Evolutionary conservation across 2,113 vertebrate genomes (phyloP).

Genomic region (Malurus elegans): DNA sequence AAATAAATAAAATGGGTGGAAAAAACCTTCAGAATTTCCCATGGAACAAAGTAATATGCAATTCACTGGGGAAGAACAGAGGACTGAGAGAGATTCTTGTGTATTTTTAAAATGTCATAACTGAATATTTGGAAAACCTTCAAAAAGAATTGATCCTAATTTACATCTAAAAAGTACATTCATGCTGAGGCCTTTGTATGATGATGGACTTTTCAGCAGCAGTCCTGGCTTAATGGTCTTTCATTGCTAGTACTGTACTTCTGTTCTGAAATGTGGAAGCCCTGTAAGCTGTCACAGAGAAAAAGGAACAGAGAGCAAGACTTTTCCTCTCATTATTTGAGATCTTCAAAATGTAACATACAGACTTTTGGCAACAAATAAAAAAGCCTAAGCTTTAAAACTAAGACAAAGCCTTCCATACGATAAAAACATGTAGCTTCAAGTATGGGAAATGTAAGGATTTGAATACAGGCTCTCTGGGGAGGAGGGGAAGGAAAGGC

Average conservation of each 20-base stretch:
- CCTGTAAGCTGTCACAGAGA: background rate
- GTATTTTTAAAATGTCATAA: background rate
- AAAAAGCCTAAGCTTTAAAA: background rate
- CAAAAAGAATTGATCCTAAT: background rate
- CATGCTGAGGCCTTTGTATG: background rate
- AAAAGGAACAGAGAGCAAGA: background rate
- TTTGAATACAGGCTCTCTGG: background rate
- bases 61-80: conserved; percentile 13
- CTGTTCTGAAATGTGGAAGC: background rate
- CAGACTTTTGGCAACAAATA: background rate
- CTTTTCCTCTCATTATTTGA: background rate
- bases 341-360: background rate
- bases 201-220: background rate
- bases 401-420: background rate
- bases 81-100: background rate
- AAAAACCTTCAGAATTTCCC: background rate
- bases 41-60: background rate
- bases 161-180: background rate
- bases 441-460: background rate
- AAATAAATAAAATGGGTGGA: background rate
- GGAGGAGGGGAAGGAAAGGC: background rate
- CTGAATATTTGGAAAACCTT: background rate
- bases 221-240: background rate
- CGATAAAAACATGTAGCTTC: background rate
- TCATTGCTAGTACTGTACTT: background rate